Conservation (phyloP, 2,797 vertebrate species). For the Rousettus madagascariensis region DNA sequence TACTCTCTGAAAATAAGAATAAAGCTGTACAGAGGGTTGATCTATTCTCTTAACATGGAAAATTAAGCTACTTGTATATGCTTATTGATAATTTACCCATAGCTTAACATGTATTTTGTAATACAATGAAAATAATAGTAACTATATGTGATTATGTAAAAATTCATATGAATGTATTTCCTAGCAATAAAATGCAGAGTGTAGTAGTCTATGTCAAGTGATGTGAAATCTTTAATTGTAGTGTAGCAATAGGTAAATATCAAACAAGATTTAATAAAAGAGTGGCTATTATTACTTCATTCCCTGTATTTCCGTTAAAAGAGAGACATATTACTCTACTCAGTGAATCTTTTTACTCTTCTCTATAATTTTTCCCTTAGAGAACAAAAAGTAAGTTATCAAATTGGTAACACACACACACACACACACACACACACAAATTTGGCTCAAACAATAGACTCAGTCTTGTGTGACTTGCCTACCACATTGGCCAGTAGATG, state of each 20-base stretch:
- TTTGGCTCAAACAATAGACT: not conserved
- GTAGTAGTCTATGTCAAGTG: not conserved
- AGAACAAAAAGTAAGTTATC: not conserved
- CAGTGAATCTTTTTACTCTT: not conserved
- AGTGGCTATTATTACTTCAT: not conserved
- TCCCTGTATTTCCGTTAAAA: not conserved
- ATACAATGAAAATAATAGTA: not conserved
- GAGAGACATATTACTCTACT: not conserved
- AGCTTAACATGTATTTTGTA: not conserved
- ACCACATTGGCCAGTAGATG: not conserved
- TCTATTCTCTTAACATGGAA: not conserved
- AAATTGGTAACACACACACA: not conserved
- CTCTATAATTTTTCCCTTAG: not conserved
- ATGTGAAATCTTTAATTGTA: not conserved
- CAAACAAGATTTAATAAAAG: not conserved
- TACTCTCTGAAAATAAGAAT: not conserved
- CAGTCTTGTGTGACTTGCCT: not conserved
- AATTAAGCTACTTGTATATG: not conserved
- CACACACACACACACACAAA: not conserved
- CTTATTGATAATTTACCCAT: not conserved
- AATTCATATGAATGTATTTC: not conserved
- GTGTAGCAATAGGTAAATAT: not conserved
- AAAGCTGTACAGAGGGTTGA: not conserved
- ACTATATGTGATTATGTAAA: not conserved
- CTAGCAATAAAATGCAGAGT: not conserved